phyloP scores from a whole-genome alignment of 2,797 vertebrate species.

The Ficedula albicollis region DNA sequence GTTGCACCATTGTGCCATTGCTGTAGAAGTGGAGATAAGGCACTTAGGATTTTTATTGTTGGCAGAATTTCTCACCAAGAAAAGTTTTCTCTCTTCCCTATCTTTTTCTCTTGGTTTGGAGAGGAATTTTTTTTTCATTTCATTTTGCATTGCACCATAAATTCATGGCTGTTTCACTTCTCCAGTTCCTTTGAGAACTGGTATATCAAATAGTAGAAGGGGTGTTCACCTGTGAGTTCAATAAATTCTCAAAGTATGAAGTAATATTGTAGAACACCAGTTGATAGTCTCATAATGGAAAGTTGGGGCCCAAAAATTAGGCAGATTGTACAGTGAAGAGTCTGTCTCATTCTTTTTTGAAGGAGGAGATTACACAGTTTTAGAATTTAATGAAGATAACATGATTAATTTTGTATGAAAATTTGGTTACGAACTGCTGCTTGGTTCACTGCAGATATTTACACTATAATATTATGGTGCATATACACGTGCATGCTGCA shows the following conservation, averaged over 20 bases:
- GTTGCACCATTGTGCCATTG: background rate
- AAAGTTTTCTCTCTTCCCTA: background rate
- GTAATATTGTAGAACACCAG: background rate
- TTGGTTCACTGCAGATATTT: background rate
- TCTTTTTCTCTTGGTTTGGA: background rate
- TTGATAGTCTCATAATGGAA: background rate
- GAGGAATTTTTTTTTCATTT: background rate
- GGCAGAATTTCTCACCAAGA: background rate
- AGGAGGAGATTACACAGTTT: background rate
- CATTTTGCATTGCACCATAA: background rate
- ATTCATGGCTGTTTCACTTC: background rate
- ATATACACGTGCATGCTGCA: rapidly evolving
- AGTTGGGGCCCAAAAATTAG: background rate
- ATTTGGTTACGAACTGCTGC: background rate
- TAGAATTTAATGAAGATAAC: background rate
- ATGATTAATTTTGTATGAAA: background rate
- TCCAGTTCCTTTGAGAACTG: background rate
- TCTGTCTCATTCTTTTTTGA: background rate
- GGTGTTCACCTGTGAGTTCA: rapidly evolving
- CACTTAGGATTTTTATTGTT: background rate
- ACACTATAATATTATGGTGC: background rate
- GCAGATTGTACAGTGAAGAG: background rate
- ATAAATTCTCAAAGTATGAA: background rate
- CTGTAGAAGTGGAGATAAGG: background rate
- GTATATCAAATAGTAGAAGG: background rate